These are phyloP conservation scores for Lycia hirtaria DNA, from an alignment of 2,888 invertebrate species.

Conservation along the genomic window DNA sequence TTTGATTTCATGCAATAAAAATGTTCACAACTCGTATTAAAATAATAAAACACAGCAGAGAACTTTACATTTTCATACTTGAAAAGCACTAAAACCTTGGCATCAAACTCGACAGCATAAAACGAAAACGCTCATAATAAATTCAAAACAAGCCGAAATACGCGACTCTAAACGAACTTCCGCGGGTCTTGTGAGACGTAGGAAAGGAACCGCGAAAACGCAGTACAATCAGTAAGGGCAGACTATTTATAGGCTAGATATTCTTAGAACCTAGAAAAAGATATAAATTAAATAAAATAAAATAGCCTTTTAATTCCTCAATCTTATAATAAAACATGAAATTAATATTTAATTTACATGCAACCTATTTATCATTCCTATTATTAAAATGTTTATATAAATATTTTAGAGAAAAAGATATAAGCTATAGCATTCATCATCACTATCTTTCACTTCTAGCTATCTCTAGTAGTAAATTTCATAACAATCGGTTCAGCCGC, in stretches of 20 bases:
- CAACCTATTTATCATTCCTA: no score
- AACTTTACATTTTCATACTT: slow-evolving; percentile 24
- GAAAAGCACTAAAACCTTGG: slow-evolving; percentile 26
- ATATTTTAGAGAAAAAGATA: no score
- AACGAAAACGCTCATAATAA: slow-evolving; percentile 31
- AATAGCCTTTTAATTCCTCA: no score
- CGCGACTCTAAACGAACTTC: slow-evolving; percentile 22
- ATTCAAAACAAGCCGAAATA: slow-evolving; percentile 31
- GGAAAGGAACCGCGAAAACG: slow-evolving; percentile 9
- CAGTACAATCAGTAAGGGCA: slow-evolving; percentile 14
- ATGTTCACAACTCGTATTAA: slow-evolving; percentile 14
- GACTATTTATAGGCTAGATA: background rate
- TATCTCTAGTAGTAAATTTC: no score
- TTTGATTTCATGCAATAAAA: slow-evolving; percentile 11
- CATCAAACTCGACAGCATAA: slow-evolving; percentile 28
- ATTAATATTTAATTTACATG: no score
- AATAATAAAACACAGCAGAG: slow-evolving; percentile 22
- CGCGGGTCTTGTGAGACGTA: slow-evolving; percentile 13
- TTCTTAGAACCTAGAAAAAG: no score
- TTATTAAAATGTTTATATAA: no score
- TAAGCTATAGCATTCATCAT: no score
- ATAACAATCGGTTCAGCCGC: no score
- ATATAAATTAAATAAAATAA: no score
- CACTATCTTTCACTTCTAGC: no score
- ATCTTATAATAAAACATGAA: no score